Evolutionary conservation across 2,888 invertebrate species (phyloP).

Genomic region (Carabus problematicus): DNA sequence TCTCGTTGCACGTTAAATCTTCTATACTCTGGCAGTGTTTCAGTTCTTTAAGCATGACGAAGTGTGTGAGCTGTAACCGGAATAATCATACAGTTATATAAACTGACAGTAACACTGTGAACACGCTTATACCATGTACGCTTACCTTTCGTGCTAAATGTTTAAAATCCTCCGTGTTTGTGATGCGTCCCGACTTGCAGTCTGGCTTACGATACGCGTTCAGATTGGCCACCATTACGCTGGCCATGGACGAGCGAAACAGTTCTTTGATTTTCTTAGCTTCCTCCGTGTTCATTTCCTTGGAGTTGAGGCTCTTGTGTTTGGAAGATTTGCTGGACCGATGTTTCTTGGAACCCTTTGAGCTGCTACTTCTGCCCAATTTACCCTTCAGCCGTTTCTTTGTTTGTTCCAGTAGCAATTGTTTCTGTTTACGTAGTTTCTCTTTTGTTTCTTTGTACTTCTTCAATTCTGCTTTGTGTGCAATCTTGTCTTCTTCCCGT

Average conservation of each 20-base stretch:
- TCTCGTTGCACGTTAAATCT: constrained; percentile 86
- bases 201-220: constrained; percentile 87
- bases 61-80: constrained; percentile 83
- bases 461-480: constrained; percentile 73
- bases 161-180: constrained; percentile 90
- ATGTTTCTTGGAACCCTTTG: constrained; percentile 51
- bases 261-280: constrained; percentile 83
- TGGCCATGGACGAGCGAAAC: constrained; percentile 80
- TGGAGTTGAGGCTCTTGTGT: constrained; percentile 53
- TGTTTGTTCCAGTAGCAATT: constrained; percentile 61
- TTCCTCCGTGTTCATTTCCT: constrained; percentile 59
- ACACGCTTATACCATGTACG: neutral
- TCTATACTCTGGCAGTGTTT: constrained; percentile 89
- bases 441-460: constrained; percentile 82
- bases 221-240: constrained; percentile 84
- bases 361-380: constrained; percentile 50
- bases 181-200: constrained; percentile 85
- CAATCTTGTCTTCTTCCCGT: constrained; percentile 77
- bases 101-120: too few relatives aligned
- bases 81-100: constrained; percentile 32
- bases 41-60: constrained; percentile 93
- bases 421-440: constrained; percentile 73
- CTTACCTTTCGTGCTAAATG: constrained; percentile 90
- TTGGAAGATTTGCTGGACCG: constrained; percentile 50
- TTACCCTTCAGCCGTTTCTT: constrained; percentile 62